Base-by-base conservation (phyloP, 2,888 invertebrate genomes). In the Melipona bicolor region DNA sequence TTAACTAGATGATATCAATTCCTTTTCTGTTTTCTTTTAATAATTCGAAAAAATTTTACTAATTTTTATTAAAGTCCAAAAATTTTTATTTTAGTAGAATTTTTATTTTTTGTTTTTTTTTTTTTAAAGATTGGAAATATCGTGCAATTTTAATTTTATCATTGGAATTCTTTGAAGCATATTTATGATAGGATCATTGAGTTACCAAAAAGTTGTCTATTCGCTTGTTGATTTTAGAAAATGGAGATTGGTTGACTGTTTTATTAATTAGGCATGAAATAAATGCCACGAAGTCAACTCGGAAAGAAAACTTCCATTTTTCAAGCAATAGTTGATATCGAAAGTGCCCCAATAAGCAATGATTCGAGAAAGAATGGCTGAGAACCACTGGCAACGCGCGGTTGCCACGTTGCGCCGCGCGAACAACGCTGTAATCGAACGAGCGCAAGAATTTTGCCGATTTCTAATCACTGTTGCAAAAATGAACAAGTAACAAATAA, bases 381-480 rank as follows among this genome's bases (percentile, higher is more conserved):
- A 61, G 68, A 76, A 76, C 64, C 64, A 36, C 59, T 76, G 76
- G 67, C 68, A 76, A 68, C 76, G 56, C 49, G 49, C 27, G 64
- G 64, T 64, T n/a, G 52, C n/a, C 36, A 74, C 11, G 32, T 65
- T 64, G n/a, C 32, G n/a, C 52, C 52, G 50, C n/a, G 19, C 11
- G 74, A 64, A 61, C 24, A 56, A 43, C 15, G 54, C 43, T 65
- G n/a, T 24, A 36, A 17, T 52, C n/a, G 6, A 9, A 13, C 43
- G 43, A 65, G 74, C 43, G 74, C 24, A 54, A 75, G 21, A 24
- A 65, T 74, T 74, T 43, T 3, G 36, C 54, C 71, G 71, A 49
- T 27, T 43, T 27, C 0, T 13, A 5, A 5, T 17, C n/a, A 52
- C 52, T 52, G 17, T 27, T 17, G 17, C 19, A 61, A 27, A 19